These are phyloP conservation scores for Danaus plexippus DNA, from an alignment of 1,140 invertebrate genomes.

Conservation along the genomic window DNA sequence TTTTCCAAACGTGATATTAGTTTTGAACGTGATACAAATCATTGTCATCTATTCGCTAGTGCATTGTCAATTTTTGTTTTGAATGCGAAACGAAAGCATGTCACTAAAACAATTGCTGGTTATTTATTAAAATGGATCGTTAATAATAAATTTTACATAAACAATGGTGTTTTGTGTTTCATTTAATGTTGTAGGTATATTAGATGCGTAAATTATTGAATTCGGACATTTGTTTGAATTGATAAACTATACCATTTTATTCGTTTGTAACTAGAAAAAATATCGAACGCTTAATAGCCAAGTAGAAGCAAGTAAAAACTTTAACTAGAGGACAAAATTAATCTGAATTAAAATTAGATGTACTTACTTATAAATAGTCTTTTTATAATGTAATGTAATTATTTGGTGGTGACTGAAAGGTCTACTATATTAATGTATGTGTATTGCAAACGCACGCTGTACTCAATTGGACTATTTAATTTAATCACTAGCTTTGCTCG, in stretches of 20 bases:
- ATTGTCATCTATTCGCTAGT: slow-evolving; percentile 27
- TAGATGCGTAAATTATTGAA: slow-evolving; percentile 16
- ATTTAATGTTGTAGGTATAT: slow-evolving; percentile 11
- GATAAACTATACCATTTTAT: too few relatives aligned
- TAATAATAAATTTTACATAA: slow-evolving; percentile 29
- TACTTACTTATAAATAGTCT: slow-evolving; percentile 29
- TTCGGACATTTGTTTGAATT: too few relatives aligned
- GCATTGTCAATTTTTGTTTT: slow-evolving; percentile 32
- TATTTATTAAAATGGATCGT: slow-evolving; percentile 29
- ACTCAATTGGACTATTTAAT: slow-evolving; percentile 38
- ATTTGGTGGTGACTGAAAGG: slow-evolving; percentile 61
- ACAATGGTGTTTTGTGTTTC: slow-evolving; percentile 17
- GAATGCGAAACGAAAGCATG: slow-evolving; percentile 23
- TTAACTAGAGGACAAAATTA: too few relatives aligned
- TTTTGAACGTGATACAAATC: slow-evolving; percentile 31
- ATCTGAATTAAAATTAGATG: not conserved
- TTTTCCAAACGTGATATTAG: slow-evolving; percentile 26
- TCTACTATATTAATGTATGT: slow-evolving; percentile 55
- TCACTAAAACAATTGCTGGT: slow-evolving; percentile 21
- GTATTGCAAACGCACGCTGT: slow-evolving; percentile 47
- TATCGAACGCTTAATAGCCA: not conserved
- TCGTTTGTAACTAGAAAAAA: too few relatives aligned
- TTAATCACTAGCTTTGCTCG: slow-evolving; percentile 35
- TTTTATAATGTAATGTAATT: slow-evolving; percentile 54
- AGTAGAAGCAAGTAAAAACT: not conserved